Percentiles rank a stretch among this genome's conserved stretches.
phyloP scores from a whole-genome alignment of 2,888 invertebrate species.

The Pyrrhosoma nymphula region DNA sequence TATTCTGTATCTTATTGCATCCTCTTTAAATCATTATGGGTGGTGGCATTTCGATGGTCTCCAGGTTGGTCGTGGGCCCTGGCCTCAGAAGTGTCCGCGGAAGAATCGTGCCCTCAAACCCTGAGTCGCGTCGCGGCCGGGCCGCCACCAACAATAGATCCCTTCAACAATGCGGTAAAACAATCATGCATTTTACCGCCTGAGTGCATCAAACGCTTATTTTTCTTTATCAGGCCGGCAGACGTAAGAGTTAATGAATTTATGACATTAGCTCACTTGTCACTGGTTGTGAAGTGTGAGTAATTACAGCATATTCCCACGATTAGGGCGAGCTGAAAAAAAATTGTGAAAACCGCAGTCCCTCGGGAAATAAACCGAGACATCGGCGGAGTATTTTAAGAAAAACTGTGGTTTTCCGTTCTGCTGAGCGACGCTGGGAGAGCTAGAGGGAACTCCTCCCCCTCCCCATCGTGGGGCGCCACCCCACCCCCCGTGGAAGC shows the following conservation, averaged over 20 bases:
- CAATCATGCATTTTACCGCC: not conserved
- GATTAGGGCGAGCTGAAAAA: not conserved
- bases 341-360: not conserved
- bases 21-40: too few relatives aligned
- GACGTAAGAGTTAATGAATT: not conserved
- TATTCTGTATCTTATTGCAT: too few relatives aligned
- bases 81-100: too few relatives aligned
- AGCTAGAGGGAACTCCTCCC: not conserved
- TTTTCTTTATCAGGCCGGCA: not conserved
- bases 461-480: not conserved
- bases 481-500: not conserved
- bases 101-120: too few relatives aligned
- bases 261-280: not conserved
- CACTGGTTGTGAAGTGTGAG: not conserved
- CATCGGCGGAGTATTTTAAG: conserved; percentile 28
- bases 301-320: conserved; percentile 29
- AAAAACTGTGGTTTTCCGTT: conserved; percentile 8
- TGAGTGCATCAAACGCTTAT: not conserved
- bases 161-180: too few relatives aligned
- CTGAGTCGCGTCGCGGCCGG: too few relatives aligned
- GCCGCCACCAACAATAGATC: too few relatives aligned
- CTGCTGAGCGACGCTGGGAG: not conserved
- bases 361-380: conserved; percentile 7
- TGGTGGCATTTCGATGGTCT: too few relatives aligned
- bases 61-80: too few relatives aligned